phyloP scores from a whole-genome alignment of 35 echinoderm and acorn worm species.

The Ptychodera flava region DNA sequence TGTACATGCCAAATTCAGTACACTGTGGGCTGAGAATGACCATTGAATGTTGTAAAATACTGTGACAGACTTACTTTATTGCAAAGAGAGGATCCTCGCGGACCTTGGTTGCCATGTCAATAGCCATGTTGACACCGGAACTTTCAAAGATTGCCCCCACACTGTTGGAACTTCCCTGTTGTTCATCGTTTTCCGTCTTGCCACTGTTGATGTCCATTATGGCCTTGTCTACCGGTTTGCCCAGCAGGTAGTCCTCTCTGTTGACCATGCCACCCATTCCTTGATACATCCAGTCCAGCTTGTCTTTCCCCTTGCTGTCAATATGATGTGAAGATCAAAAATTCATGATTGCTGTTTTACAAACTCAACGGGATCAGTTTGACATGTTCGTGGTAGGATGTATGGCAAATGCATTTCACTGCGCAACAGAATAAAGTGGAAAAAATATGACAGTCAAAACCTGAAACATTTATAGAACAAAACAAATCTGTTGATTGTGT shows the following conservation, averaged over 20 bases:
- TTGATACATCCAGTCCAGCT: constrained; percentile 99
- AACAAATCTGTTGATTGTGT: too few relatives aligned
- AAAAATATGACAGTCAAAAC: too few relatives aligned
- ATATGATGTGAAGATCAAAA: too few relatives aligned
- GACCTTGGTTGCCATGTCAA: constrained; percentile 89
- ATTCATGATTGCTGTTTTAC: too few relatives aligned
- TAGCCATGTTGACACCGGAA: constrained; percentile 14
- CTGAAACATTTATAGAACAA: too few relatives aligned
- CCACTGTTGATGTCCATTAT: constrained; percentile 46
- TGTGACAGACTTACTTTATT: constrained; percentile 99
- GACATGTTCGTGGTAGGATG: too few relatives aligned
- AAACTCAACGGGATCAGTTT: too few relatives aligned
- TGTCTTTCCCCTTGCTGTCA: neutral
- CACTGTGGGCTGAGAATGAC: too few relatives aligned
- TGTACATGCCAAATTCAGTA: too few relatives aligned
- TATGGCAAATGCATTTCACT: too few relatives aligned
- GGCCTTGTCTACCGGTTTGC: constrained; percentile 80
- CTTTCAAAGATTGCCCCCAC: constrained; percentile 12
- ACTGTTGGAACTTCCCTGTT: neutral
- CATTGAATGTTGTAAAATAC: too few relatives aligned
- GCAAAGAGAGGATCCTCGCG: constrained; percentile 92
- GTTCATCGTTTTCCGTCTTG: constrained; percentile 12
- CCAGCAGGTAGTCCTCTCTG: constrained; percentile 84
- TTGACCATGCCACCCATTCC: constrained; percentile 49
- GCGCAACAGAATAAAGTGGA: too few relatives aligned